phyloP scores from a whole-genome alignment of 1,140 invertebrate species.

The Zaprionus inermis region DNA sequence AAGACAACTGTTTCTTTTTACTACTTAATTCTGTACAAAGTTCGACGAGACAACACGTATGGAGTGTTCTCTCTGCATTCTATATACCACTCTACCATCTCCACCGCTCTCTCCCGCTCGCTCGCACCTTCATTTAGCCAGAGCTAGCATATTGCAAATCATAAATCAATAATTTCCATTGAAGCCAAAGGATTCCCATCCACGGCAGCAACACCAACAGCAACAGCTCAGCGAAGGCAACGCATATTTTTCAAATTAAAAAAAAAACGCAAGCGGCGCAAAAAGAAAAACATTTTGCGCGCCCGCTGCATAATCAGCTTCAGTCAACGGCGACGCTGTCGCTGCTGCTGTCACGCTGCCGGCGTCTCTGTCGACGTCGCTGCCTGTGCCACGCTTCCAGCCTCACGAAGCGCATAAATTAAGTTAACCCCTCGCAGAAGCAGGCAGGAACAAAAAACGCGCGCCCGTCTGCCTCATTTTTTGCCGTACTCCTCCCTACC shows the following conservation, averaged over 20 bases:
- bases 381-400: slow-evolving; percentile 65
- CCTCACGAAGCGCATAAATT: slow-evolving; percentile 76
- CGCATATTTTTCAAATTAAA: slow-evolving; percentile 80
- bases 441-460: slow-evolving; percentile 43
- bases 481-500: slow-evolving; percentile 22
- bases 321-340: slow-evolving; percentile 11
- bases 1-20: too few relatives aligned
- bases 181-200: slow-evolving; percentile 51
- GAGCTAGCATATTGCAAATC: slow-evolving; percentile 37
- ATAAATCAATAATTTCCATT: slow-evolving; percentile 77
- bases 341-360: slow-evolving; percentile 25
- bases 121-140: background rate
- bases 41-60: too few relatives aligned
- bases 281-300: slow-evolving; percentile 58
- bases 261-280: slow-evolving; percentile 42
- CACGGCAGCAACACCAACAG: slow-evolving; percentile 28
- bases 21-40: too few relatives aligned
- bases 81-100: background rate
- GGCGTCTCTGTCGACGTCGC: slow-evolving; percentile 34
- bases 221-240: slow-evolving; percentile 25
- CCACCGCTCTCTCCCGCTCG: background rate
- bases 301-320: slow-evolving; percentile 68
- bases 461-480: slow-evolving; percentile 73
- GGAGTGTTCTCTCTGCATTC: too few relatives aligned
- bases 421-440: slow-evolving; percentile 76